Percentiles rank a stretch among this genome's conserved stretches.
Conservation (phyloP, 1,140 invertebrate species). For the Bombyx mori region DNA sequence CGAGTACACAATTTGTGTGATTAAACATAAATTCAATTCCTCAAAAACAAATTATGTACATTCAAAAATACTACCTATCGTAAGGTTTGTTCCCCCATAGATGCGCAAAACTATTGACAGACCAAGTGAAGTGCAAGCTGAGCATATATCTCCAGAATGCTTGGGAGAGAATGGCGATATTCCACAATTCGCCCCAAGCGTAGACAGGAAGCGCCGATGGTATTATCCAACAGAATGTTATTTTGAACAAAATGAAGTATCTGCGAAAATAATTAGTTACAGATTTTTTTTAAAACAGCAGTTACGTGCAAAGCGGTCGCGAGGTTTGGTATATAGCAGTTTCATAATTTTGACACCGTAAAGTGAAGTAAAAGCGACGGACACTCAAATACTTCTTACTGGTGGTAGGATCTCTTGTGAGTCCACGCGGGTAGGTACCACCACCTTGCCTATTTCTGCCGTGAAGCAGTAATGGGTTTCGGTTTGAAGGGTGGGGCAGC, state of each 20-base stretch:
- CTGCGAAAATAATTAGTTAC: conserved; percentile 53
- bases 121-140: conserved; percentile 88
- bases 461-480: too few species aligned
- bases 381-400: too few species aligned
- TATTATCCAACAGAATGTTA: conserved; percentile 81
- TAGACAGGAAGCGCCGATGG: conserved; percentile 83
- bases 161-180: conserved; percentile 73
- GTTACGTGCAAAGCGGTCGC: too few species aligned
- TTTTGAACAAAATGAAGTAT: conserved; percentile 80
- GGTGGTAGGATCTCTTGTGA: too few species aligned
- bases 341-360: too few species aligned
- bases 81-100: conserved; percentile 87
- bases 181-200: conserved; percentile 81
- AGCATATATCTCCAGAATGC: conserved; percentile 81
- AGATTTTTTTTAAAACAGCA: too few species aligned
- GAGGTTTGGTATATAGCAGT: too few species aligned
- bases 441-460: too few species aligned
- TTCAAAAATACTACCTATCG: conserved; percentile 73
- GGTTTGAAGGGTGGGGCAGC: too few species aligned
- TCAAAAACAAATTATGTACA: too few species aligned
- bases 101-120: conserved; percentile 91
- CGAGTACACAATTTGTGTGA: not conserved
- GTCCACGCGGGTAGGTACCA: too few species aligned
- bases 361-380: too few species aligned
- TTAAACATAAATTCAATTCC: not conserved